Evolutionary conservation across 2,888 invertebrate genomes (phyloP).

Genomic region (Hyposoter dolosus): DNA sequence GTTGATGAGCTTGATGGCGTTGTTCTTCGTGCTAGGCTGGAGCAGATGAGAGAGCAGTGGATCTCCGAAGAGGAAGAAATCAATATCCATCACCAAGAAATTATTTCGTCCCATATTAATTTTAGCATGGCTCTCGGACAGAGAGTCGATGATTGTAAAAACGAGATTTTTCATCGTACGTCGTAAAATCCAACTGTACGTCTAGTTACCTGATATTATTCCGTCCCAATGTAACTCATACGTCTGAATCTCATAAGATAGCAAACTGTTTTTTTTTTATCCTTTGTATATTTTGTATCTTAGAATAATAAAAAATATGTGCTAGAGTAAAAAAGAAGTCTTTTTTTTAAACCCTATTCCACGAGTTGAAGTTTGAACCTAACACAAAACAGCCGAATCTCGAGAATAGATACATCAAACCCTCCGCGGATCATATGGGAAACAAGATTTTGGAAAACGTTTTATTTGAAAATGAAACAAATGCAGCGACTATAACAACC

Average conservation of each 20-base stretch:
- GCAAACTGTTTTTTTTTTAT: background rate
- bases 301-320: background rate
- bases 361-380: too few relatives aligned
- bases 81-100: background rate
- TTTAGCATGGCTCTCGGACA: background rate
- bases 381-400: too few relatives aligned
- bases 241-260: slow-evolving; percentile 15
- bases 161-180: background rate
- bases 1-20: slow-evolving; percentile 10
- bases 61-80: background rate
- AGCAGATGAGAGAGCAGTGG: slow-evolving; percentile 35
- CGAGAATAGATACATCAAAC: too few relatives aligned
- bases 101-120: slow-evolving; percentile 18
- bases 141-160: slow-evolving; percentile 1
- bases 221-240: slow-evolving; percentile 59
- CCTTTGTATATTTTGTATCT: slow-evolving; percentile 7
- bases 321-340: background rate
- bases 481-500: too few relatives aligned
- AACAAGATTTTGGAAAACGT: too few relatives aligned
- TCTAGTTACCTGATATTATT: slow-evolving; percentile 52
- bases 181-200: background rate
- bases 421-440: too few relatives aligned
- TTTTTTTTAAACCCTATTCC: too few relatives aligned
- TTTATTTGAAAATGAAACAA: too few relatives aligned
- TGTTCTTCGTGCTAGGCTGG: slow-evolving; percentile 18